Base-by-base conservation (phyloP, 2,113 vertebrate species). In the Notarius lentiginosus region DNA sequence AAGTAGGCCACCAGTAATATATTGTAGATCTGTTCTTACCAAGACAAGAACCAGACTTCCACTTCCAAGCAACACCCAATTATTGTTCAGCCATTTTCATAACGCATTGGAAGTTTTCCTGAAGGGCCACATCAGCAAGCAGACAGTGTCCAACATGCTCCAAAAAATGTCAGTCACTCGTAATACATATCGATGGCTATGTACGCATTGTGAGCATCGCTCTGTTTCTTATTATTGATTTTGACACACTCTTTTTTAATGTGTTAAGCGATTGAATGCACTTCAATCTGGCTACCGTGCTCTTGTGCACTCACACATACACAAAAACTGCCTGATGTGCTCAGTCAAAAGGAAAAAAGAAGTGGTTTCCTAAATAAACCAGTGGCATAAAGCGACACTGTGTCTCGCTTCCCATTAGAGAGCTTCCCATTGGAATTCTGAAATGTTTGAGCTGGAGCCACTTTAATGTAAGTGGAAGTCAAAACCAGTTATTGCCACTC, bases 51-150 rank as follows among this genome's bases (percentile, higher is more conserved):
- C 58, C 70, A 85, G 77, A 81, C 79, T 66, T 70, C 15, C 47
- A 41, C 41, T 84, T 84, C 2, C 12, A 84, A 85, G 61, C 70
- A 75, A 88, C 76, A 58, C 27, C 68, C 51, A 86, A 41, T 27
- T 14, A 51, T 41, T 87, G 60, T 51, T 77, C 27, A 41, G 70
- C 51, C 7, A 7, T 77, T 83, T 83, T 51, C 83, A 84, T 86
- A 86, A 88, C 17, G 14, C 34, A 22, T 76, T 91, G 87, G 86
- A 87, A 9, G 56, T 77, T 61, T n/a, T 86, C 60, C 85, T 79
- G 56, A 70, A 82, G 22, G 53, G 87, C 70, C 83, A 90, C 87
- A 90, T 88, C 88, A 89, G 88, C 89, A 88, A 76, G 66, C 53
- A 56, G 55, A 60, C 34, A 2, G 8, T 77, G 75, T 89, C 86